A percentile compares a stretch with the other conserved stretches of the same genome.
phyloP scores from a whole-genome alignment of 2,797 vertebrate genomes.

The Nannoperca obscura region DNA sequence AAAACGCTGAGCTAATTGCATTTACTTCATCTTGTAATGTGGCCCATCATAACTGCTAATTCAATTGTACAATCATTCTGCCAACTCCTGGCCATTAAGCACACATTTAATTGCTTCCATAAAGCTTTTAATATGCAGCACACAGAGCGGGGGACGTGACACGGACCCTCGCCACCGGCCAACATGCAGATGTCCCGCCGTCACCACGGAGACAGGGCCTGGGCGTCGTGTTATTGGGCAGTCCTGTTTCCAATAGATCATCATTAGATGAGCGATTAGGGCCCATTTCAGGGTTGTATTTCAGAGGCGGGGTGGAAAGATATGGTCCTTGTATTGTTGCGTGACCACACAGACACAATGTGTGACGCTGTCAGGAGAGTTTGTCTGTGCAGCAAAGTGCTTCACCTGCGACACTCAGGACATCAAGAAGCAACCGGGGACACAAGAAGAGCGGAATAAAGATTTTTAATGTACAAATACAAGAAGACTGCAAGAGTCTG shows the following conservation, averaged over 20 bases:
- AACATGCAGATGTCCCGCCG: slow-evolving; percentile 91
- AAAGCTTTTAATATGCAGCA: slow-evolving; percentile 98
- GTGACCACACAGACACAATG: slow-evolving; percentile 72
- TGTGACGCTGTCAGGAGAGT: slow-evolving; percentile 86
- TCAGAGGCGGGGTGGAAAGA: slow-evolving; percentile 80
- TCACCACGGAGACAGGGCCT: slow-evolving; percentile 85
- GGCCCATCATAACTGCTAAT: slow-evolving; percentile 96
- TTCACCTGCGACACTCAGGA: not conserved
- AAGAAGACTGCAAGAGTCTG: not conserved
- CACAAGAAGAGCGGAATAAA: not conserved
- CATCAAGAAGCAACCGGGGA: too few species aligned
- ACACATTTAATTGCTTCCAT: slow-evolving; percentile 97
- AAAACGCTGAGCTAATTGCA: slow-evolving; percentile 92
- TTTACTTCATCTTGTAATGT: slow-evolving; percentile 97
- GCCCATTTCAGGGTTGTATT: slow-evolving; percentile 87
- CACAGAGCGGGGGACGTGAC: slow-evolving; percentile 88
- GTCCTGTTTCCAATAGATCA: slow-evolving; percentile 91
- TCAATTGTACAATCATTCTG: slow-evolving; percentile 95
- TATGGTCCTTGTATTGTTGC: slow-evolving; percentile 88
- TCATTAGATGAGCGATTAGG: slow-evolving; percentile 90
- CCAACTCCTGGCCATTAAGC: slow-evolving; percentile 96
- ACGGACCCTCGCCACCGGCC: slow-evolving; percentile 73
- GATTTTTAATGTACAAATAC: not conserved
- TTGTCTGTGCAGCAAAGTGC: slow-evolving; percentile 20
- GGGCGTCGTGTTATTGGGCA: slow-evolving; percentile 77